phyloP scores from a whole-genome alignment of 2,797 vertebrate species.

The Sebastes vulpes region DNA sequence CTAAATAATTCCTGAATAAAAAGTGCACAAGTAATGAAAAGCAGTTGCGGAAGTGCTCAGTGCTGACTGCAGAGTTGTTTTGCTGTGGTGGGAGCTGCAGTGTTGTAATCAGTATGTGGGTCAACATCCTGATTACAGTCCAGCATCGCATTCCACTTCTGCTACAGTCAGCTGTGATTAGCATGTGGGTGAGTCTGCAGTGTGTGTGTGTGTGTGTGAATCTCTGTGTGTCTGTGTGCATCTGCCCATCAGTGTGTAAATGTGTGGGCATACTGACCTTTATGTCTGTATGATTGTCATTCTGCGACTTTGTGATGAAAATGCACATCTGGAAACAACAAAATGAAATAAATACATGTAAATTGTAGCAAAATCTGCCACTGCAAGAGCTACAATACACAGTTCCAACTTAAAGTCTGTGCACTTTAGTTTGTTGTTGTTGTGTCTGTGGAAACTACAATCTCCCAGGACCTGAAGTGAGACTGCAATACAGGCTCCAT shows the following conservation, averaged over 20 bases:
- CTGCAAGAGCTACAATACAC: background rate
- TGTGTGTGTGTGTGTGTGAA: background rate
- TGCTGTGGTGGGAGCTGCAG: conserved; percentile 10
- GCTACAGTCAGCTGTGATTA: conserved; percentile 55
- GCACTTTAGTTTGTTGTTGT: background rate
- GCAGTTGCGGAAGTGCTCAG: background rate
- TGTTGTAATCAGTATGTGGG: conserved; percentile 56
- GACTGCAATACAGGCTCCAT: background rate
- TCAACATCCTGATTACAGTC: conserved; percentile 64
- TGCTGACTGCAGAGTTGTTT: background rate
- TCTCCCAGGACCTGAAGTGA: background rate
- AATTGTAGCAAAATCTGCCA: background rate
- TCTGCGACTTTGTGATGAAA: background rate
- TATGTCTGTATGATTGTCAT: background rate
- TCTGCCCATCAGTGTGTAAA: background rate
- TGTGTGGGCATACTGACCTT: background rate
- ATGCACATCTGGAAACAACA: background rate
- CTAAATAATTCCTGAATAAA: background rate
- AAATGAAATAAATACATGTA: background rate
- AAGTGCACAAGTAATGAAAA: conserved; percentile 4
- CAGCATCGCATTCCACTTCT: conserved; percentile 51
- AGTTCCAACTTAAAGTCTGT: background rate
- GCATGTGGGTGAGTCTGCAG: conserved; percentile 50
- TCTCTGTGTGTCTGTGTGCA: background rate
- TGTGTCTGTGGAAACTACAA: background rate